These are phyloP conservation scores for Planococcus citri DNA, from an alignment of 1,140 invertebrate genomes.

Conservation along the genomic window DNA sequence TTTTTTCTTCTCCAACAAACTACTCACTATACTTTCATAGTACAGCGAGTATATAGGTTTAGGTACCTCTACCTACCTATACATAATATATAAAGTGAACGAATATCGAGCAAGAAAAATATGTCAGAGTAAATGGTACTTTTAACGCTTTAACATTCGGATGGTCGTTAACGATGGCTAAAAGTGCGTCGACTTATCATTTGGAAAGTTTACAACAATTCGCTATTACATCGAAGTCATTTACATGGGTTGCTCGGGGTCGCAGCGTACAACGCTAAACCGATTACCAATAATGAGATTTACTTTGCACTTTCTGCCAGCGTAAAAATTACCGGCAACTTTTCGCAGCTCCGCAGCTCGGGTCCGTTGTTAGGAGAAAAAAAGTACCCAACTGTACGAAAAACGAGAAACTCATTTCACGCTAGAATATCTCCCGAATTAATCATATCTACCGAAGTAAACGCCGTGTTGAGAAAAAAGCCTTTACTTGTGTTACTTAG, in stretches of 20 bases:
- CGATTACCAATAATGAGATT: slow-evolving; percentile 3
- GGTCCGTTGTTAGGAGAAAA: background rate
- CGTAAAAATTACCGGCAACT: background rate
- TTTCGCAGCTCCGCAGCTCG: too few species aligned
- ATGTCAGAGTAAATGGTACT: background rate
- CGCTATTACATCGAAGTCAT: too few species aligned
- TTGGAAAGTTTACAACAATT: background rate
- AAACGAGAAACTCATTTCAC: background rate
- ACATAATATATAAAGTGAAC: too few species aligned
- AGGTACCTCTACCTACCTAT: too few species aligned
- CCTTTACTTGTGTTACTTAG: too few species aligned
- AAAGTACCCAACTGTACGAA: too few species aligned
- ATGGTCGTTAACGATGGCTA: background rate
- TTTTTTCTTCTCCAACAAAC: too few species aligned
- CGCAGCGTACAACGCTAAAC: too few species aligned
- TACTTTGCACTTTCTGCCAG: background rate
- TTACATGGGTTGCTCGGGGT: too few species aligned
- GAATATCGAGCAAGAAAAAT: background rate
- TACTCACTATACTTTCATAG: too few species aligned
- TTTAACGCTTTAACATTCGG: background rate
- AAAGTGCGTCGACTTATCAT: background rate
- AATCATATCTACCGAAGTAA: background rate
- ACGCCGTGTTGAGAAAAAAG: background rate
- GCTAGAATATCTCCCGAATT: background rate
- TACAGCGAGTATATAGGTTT: too few species aligned